phyloP scores from a whole-genome alignment of 2,888 invertebrate genomes.

The Neelides folsomi region DNA sequence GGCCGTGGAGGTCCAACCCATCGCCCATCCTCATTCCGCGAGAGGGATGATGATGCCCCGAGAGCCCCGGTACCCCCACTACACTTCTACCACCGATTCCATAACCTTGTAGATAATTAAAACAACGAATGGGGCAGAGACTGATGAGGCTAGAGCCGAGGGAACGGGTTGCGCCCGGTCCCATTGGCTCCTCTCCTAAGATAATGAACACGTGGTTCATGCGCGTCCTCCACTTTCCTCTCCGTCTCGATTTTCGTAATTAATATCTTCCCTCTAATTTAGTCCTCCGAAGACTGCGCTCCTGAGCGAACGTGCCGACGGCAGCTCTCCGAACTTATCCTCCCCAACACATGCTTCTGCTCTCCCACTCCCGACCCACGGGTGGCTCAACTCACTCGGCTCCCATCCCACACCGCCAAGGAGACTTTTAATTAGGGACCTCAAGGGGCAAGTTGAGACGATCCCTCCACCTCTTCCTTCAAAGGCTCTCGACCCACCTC shows the following conservation, averaged over 20 bases:
- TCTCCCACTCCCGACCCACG: not conserved
- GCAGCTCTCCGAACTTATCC: constrained; percentile 11
- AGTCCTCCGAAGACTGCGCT: constrained; percentile 24
- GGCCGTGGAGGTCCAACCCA: constrained; percentile 22
- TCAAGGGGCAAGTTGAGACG: too few relatives aligned
- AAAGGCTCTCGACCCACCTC: too few relatives aligned
- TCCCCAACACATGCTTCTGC: constrained; percentile 2
- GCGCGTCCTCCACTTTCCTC: constrained; percentile 22
- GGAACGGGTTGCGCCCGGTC: constrained; percentile 12
- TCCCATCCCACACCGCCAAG: too few relatives aligned
- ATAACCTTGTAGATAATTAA: constrained; percentile 31
- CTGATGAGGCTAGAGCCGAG: constrained; percentile 26
- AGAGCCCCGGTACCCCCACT: constrained; percentile 7
- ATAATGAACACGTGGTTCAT: constrained; percentile 33
- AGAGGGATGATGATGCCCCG: constrained; percentile 1
- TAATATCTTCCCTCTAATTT: constrained; percentile 30
- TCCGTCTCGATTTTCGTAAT: constrained; percentile 27
- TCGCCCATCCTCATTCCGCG: constrained; percentile 24
- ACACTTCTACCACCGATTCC: constrained; percentile 16
- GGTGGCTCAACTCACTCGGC: too few relatives aligned
- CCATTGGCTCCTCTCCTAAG: constrained; percentile 23
- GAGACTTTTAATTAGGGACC: too few relatives aligned
- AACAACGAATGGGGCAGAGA: constrained; percentile 25
- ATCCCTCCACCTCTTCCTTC: too few relatives aligned
- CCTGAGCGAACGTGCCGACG: constrained; percentile 23